Evolutionary conservation across 1,140 invertebrate species (phyloP).

Genomic region (Onthophagus taurus): DNA sequence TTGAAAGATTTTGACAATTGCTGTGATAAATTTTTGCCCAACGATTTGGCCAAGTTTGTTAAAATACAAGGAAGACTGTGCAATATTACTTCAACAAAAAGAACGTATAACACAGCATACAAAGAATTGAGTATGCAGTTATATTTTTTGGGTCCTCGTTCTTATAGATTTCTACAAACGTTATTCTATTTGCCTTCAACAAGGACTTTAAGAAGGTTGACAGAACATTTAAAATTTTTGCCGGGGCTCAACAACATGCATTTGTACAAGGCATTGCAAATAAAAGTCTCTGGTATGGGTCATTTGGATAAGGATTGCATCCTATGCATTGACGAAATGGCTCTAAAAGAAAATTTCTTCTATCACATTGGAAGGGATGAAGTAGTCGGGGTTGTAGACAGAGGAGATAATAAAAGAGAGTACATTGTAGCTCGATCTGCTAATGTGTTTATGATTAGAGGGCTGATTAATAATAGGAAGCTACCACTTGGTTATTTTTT

Average conservation of each 20-base stretch:
- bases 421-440: constrained; percentile 4
- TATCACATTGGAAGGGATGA: constrained; percentile 5
- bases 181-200: constrained; percentile 5
- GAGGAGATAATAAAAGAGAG: neutral
- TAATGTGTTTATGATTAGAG: constrained; percentile 17
- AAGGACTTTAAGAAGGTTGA: constrained; percentile 1
- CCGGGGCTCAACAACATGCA: constrained; percentile 1
- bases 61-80: too few species aligned
- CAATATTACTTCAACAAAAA: too few species aligned
- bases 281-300: neutral
- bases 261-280: constrained; percentile 2
- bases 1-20: too few species aligned
- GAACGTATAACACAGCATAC: constrained; percentile 5
- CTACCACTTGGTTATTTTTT: constrained; percentile 25
- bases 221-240: neutral
- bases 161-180: constrained; percentile 3
- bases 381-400: constrained; percentile 6
- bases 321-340: constrained; percentile 11
- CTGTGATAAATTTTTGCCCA: too few species aligned
- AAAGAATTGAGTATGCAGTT: constrained; percentile 8
- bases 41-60: too few species aligned
- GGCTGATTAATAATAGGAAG: constrained; percentile 25
- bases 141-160: constrained; percentile 10
- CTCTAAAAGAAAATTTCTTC: constrained; percentile 3
- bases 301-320: neutral